These are phyloP conservation scores for Solenodon paradoxus DNA, from an alignment of 2,113 vertebrate species.

Conservation along the genomic window DNA sequence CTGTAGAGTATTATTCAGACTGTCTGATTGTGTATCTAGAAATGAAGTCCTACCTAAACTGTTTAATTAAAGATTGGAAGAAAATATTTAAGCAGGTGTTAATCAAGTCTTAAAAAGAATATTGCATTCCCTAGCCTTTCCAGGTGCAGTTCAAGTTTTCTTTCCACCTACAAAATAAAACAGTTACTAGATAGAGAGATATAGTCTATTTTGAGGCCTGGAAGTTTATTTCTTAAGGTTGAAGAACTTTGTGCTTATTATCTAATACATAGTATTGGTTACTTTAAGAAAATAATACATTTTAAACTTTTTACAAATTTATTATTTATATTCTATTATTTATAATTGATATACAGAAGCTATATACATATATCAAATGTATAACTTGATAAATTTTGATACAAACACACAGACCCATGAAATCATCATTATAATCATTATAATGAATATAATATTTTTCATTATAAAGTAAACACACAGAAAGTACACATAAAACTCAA, in stretches of 20 bases:
- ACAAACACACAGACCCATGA: not conserved
- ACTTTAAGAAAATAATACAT: not conserved
- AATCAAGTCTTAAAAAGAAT: conserved; percentile 69
- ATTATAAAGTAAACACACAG: not conserved
- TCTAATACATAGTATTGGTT: not conserved
- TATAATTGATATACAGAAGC: not conserved
- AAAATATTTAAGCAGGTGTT: conserved; percentile 79
- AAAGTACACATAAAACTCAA: not conserved
- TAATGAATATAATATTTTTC: not conserved
- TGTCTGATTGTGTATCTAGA: conserved; percentile 65
- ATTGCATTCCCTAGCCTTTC: conserved; percentile 37
- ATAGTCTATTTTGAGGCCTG: conserved; percentile 36
- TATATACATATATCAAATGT: not conserved
- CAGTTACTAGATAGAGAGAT: not conserved
- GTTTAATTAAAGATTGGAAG: conserved; percentile 75
- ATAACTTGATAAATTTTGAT: not conserved
- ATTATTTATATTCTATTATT: not conserved
- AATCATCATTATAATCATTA: not conserved
- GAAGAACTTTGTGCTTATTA: not conserved
- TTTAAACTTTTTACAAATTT: not conserved
- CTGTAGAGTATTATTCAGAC: conserved; percentile 60
- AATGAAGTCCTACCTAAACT: conserved; percentile 69
- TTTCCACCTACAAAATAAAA: conserved; percentile 51
- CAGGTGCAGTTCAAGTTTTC: conserved; percentile 70
- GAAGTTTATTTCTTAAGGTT: conserved; percentile 29